phyloP scores from a whole-genome alignment of 2,888 invertebrate species.

The Protodeltote pygarga region DNA sequence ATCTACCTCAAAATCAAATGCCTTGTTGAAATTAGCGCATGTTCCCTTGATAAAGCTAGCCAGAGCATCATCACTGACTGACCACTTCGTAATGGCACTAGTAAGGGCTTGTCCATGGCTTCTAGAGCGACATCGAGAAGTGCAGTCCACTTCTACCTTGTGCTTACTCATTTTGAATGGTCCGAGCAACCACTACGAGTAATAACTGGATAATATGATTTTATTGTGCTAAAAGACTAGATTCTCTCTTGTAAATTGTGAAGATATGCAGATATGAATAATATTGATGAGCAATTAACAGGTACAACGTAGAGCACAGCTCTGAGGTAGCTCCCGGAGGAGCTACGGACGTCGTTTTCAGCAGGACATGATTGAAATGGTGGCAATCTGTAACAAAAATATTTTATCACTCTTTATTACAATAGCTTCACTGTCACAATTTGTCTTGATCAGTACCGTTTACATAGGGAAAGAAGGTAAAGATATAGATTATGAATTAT shows the following conservation, averaged over 20 bases:
- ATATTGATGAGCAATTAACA: conserved; percentile 48
- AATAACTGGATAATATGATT: conserved; percentile 7
- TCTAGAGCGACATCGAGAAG: conserved; percentile 85
- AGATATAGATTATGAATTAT: too few species aligned
- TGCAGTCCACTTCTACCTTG: conserved; percentile 85
- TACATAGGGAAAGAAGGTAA: too few species aligned
- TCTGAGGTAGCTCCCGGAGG: conserved; percentile 69
- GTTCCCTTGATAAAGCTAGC: conserved; percentile 86
- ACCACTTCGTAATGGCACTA: conserved; percentile 89
- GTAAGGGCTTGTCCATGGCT: conserved; percentile 88
- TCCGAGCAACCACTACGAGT: too few species aligned
- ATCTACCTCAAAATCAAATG: conserved; percentile 87
- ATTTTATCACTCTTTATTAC: background rate
- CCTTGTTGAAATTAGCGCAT: conserved; percentile 88
- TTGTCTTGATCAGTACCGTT: too few species aligned
- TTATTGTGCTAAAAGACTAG: conserved; percentile 35
- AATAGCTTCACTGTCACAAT: background rate
- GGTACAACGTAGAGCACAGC: conserved; percentile 60
- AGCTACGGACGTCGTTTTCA: conserved; percentile 62
- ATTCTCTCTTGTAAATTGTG: conserved; percentile 16
- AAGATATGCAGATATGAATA: conserved; percentile 49
- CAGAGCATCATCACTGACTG: conserved; percentile 86
- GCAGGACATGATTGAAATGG: conserved; percentile 69
- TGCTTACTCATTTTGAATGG: conserved; percentile 73
- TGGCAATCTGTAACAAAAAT: conserved; percentile 70